Evolutionary conservation across 2,113 vertebrate species (phyloP), one percentile per base, ranked within the genome.

Genomic region (Bettongia penicillata): DNA sequence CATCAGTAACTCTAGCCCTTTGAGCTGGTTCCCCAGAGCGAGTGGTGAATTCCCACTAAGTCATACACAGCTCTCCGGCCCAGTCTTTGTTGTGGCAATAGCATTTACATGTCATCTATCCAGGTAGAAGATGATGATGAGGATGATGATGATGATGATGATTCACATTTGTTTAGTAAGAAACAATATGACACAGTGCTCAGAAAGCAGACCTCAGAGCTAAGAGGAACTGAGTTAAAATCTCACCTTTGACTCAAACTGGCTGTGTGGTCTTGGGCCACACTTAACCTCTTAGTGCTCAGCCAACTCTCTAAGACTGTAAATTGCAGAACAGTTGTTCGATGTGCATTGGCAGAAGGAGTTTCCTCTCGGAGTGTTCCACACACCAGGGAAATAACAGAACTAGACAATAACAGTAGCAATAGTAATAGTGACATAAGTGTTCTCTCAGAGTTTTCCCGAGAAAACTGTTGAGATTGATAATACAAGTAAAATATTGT

Each of bases 21-120:
- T n/a, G 31, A 31, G 91, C 53, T 8, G 1, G 1, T 1, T 90
- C 25, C 47, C 2, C 2, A 14, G 61, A 0, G 48, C n/a, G 1
- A 0, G 0, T 89, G 16, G 43, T 26, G 61, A 90, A 43, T 47
- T 96, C 90, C 77, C 43, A 94, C 31, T 48, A 84, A 43, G 16
- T 43, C 19, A 23, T 43, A 2, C 16, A 77, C 37, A 77, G 22
- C 61, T n/a, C 14, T 77, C 37, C 22, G 14, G 68, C 6, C 16
- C 5, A n/a, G 4, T 43, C 16, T 77, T 2, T 28, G 22, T 77
- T 68, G 53, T 22, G 10, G 16, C 25, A 51, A 50, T 9, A 3
- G 7, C 9, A 31, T 37, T 50, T 9, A 8, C 1, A 3, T 16
- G 31, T 84, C 68, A 43, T 84, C n/a, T 84, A 16, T 84, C n/a